Conservation (phyloP, 1,140 invertebrate species). For the Aricia agestis region DNA sequence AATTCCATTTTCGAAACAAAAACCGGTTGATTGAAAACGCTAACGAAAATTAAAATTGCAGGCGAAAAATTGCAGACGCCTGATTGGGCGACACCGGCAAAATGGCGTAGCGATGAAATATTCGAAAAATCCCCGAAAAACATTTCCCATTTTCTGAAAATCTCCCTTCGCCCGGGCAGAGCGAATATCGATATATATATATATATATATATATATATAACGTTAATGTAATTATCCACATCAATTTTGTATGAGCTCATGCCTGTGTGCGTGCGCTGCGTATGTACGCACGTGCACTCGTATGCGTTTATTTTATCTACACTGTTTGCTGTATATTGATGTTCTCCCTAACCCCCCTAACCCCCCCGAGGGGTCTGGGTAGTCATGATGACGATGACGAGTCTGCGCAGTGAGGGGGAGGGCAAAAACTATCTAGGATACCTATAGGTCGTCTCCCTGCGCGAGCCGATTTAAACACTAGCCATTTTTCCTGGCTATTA, state of each 20-base stretch:
- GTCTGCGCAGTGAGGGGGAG: constrained; percentile 59
- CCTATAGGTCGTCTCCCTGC: constrained; percentile 35
- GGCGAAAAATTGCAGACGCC: constrained; percentile 25
- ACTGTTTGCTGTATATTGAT: constrained; percentile 58
- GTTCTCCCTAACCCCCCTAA: constrained; percentile 34
- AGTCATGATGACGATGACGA: constrained; percentile 60
- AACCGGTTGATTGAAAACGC: constrained; percentile 28
- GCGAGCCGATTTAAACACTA: constrained; percentile 41
- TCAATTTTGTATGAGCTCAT: constrained; percentile 65
- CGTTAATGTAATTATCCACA: constrained; percentile 66
- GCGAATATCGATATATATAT: constrained; percentile 26
- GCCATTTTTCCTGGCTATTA: constrained; percentile 48
- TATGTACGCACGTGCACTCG: constrained; percentile 31
- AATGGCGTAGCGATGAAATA: constrained; percentile 37
- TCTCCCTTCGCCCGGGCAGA: constrained; percentile 25
- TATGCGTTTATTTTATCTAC: constrained; percentile 62
- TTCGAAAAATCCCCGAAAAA: constrained; percentile 43
- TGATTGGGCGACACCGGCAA: constrained; percentile 33
- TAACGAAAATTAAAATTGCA: constrained; percentile 23
- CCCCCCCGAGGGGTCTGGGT: constrained; percentile 30
- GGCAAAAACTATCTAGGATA: constrained; percentile 40
- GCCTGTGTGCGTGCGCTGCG: constrained; percentile 33
- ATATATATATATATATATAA: constrained; percentile 39
- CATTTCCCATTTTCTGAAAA: constrained; percentile 38
- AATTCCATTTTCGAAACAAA: constrained; percentile 25